phyloP scores from a whole-genome alignment of 2,888 invertebrate species.

The Xestia rhomboidea region DNA sequence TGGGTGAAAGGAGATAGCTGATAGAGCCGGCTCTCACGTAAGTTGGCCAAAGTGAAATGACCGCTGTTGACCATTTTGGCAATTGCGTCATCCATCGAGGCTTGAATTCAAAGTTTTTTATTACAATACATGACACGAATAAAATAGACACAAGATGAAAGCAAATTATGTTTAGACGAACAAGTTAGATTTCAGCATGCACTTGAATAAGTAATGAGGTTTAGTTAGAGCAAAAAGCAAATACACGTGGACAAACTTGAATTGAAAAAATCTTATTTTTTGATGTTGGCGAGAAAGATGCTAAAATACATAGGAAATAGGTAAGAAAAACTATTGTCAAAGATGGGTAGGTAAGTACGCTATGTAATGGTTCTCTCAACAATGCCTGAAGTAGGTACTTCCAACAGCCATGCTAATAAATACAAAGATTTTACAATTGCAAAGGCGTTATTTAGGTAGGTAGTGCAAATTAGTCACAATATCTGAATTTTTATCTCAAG shows the following conservation, averaged over 20 bases:
- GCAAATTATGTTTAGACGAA: constrained; percentile 24
- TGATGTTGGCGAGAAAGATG: background rate
- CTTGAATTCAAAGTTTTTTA: constrained; percentile 80
- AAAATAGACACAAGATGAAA: constrained; percentile 62
- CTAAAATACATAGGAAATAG: background rate
- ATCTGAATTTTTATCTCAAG: constrained; percentile 76
- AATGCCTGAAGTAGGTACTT: background rate
- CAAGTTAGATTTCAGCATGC: background rate
- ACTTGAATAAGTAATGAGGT: constrained; percentile 2
- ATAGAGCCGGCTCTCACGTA: constrained; percentile 80
- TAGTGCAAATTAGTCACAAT: constrained; percentile 57
- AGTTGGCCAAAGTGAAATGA: constrained; percentile 91
- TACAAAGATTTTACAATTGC: constrained; percentile 32
- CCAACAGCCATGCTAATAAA: constrained; percentile 14
- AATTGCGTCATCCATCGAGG: constrained; percentile 86
- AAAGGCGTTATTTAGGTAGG: constrained; percentile 51
- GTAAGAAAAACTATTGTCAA: background rate
- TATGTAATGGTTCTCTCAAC: background rate
- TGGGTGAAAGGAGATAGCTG: constrained; percentile 75
- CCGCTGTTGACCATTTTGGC: constrained; percentile 88
- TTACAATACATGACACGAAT: constrained; percentile 74
- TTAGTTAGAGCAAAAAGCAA: background rate
- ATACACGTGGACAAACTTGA: background rate
- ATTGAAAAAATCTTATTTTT: background rate
- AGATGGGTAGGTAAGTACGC: background rate